Evolutionary conservation across 2,888 invertebrate genomes (phyloP).

Genomic region (Hoplodrina ambigua): DNA sequence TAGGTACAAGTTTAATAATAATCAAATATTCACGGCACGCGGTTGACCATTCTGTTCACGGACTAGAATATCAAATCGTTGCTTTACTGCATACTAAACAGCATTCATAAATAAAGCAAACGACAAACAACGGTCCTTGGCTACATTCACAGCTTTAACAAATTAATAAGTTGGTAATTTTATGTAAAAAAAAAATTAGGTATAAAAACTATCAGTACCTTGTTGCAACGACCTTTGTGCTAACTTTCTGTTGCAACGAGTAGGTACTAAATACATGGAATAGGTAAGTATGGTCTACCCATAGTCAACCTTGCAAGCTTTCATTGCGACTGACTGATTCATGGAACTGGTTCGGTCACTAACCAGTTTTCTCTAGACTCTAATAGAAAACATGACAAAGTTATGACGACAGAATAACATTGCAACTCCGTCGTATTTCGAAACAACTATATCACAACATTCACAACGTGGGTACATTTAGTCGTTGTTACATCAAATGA

Average conservation of each 20-base stretch:
- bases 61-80: slow-evolving; percentile 80
- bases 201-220: background rate
- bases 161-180: slow-evolving; percentile 4
- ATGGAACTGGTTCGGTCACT: slow-evolving; percentile 67
- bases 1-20: slow-evolving; percentile 50
- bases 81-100: slow-evolving; percentile 76
- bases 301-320: slow-evolving; percentile 67
- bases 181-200: slow-evolving; percentile 12
- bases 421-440: slow-evolving; percentile 59
- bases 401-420: slow-evolving; percentile 68
- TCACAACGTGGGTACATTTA: slow-evolving; percentile 43
- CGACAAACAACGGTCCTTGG: slow-evolving; percentile 60
- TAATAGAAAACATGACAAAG: slow-evolving; percentile 68
- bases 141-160: slow-evolving; percentile 47
- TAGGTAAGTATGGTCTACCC: slow-evolving; percentile 22
- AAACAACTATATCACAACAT: slow-evolving; percentile 53
- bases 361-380: slow-evolving; percentile 69
- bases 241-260: slow-evolving; percentile 8
- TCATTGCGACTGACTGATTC: slow-evolving; percentile 67
- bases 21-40: slow-evolving; percentile 80
- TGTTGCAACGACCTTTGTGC: slow-evolving; percentile 3
- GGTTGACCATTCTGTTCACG: slow-evolving; percentile 79
- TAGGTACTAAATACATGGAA: background rate
- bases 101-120: slow-evolving; percentile 62
- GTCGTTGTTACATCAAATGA: slow-evolving; percentile 42